Percentiles rank a stretch among this genome's conserved stretches.
Evolutionary conservation across 2,888 invertebrate genomes (phyloP).

Genomic region (Hoplodrina ambigua): DNA sequence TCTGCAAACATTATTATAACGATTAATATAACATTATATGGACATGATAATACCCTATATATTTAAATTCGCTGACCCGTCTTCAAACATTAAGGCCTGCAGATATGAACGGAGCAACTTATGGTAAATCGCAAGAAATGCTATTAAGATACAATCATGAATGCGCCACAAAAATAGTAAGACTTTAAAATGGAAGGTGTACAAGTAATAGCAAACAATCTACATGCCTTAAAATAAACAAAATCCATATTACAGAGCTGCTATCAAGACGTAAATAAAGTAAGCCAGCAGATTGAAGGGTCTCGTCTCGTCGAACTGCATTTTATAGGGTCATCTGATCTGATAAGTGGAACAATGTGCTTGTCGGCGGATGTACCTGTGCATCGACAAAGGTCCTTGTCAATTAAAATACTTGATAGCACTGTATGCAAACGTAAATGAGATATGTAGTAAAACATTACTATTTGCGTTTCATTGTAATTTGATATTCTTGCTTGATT

Average conservation of each 20-base stretch:
- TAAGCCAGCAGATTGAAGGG: conserved; percentile 73
- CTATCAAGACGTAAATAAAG: conserved; percentile 65
- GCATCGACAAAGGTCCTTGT: conserved; percentile 84
- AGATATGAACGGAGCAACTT: conserved; percentile 1
- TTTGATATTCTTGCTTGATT: conserved; percentile 46
- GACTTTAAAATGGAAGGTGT: neutral
- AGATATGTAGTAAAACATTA: conserved; percentile 58
- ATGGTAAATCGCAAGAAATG: neutral
- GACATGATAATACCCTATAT: neutral
- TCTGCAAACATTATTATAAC: conserved; percentile 57
- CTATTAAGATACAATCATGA: neutral
- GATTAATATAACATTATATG: neutral
- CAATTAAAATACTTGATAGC: conserved; percentile 81
- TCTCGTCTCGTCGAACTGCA: conserved; percentile 68
- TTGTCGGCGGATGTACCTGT: conserved; percentile 74
- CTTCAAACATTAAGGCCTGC: neutral
- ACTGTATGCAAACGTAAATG: conserved; percentile 76
- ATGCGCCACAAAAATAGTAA: neutral
- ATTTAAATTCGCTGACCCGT: neutral
- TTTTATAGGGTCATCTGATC: conserved; percentile 82
- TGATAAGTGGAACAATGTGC: conserved; percentile 82
- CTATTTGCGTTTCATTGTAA: conserved; percentile 48
- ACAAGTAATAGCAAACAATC: neutral
- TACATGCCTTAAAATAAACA: conserved; percentile 75
- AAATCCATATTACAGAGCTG: conserved; percentile 71